These are phyloP conservation scores for Catagonus wagneri DNA, from an alignment of 2,113 vertebrate genomes.

Conservation along the genomic window DNA sequence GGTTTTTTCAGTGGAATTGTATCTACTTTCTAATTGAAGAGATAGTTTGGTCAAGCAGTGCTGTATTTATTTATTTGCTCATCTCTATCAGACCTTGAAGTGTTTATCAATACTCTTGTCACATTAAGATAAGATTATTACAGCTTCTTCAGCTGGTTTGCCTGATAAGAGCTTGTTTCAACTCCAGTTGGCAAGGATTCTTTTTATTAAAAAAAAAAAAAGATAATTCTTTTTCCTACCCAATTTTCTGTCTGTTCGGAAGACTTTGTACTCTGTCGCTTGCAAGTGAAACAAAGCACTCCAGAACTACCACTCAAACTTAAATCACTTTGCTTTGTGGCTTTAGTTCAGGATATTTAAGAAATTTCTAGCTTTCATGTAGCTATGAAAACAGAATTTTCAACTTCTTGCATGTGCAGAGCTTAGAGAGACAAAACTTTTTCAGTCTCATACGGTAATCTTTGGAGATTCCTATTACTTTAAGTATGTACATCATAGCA, in stretches of 20 bases:
- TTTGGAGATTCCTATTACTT: neutral
- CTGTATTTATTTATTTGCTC: constrained; percentile 23
- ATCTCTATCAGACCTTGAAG: constrained; percentile 20
- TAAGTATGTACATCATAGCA: neutral
- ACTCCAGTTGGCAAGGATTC: neutral
- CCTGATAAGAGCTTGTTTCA: constrained; percentile 57
- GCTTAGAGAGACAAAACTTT: neutral
- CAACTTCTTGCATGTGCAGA: neutral
- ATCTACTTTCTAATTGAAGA: neutral
- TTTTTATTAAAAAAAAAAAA: neutral
- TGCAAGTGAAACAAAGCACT: neutral
- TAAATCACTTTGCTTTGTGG: neutral
- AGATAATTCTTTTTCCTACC: neutral
- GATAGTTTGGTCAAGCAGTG: neutral
- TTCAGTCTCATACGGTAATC: neutral
- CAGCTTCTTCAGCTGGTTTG: constrained; percentile 9
- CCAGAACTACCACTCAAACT: neutral
- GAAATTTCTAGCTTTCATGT: neutral
- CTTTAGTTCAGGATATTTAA: neutral
- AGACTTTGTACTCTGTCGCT: neutral
- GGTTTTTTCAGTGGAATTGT: neutral
- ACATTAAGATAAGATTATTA: constrained; percentile 67
- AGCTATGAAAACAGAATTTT: neutral
- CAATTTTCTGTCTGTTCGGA: neutral
- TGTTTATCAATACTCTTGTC: constrained; percentile 62